Percentiles rank a stretch among this genome's conserved stretches.
phyloP scores from a whole-genome alignment of 2,888 invertebrate genomes.

The Drosophila sordidula region DNA sequence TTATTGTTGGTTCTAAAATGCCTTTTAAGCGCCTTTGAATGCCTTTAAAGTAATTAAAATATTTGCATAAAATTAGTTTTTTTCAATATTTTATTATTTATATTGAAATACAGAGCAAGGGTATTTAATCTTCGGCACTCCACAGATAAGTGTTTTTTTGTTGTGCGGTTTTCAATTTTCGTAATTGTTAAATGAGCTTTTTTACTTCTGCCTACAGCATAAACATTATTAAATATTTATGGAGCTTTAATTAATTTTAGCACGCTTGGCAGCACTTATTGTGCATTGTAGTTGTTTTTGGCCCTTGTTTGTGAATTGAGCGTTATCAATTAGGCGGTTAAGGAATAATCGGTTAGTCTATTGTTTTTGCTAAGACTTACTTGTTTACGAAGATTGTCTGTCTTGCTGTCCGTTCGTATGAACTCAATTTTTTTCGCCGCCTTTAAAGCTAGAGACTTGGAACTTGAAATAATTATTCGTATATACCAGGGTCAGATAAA shows the following conservation, averaged over 20 bases:
- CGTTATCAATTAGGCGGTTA: constrained; percentile 2
- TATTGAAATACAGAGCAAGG: not conserved
- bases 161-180: not conserved
- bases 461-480: too few relatives aligned
- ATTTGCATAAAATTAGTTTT: too few relatives aligned
- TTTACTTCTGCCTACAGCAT: not conserved
- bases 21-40: too few relatives aligned
- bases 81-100: too few relatives aligned
- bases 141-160: too few relatives aligned
- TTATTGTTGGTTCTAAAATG: too few relatives aligned
- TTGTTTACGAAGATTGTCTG: too few relatives aligned
- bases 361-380: not conserved
- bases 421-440: too few relatives aligned
- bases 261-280: constrained; percentile 9
- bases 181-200: not conserved
- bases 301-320: not conserved
- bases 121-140: not conserved
- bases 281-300: not conserved
- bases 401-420: too few relatives aligned
- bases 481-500: too few relatives aligned
- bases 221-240: constrained; percentile 13
- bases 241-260: constrained; percentile 13
- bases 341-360: not conserved
- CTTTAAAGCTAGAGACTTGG: too few relatives aligned
- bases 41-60: too few relatives aligned